Evolutionary conservation across 2,797 vertebrate species (phyloP), one percentile per base, ranked within the genome.

Genomic region (Antennarius maculatus): DNA sequence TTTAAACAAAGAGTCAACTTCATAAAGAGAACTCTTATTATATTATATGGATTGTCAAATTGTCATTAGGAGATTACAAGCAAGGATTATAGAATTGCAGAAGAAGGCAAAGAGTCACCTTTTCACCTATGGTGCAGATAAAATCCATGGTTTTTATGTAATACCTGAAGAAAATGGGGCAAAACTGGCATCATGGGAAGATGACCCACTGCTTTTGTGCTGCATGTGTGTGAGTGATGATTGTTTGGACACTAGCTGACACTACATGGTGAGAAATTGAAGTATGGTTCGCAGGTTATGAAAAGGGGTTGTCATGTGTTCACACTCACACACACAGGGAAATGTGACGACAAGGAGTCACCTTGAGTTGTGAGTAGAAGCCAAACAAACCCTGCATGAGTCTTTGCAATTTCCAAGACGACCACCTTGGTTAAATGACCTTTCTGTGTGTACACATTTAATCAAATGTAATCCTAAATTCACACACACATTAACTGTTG

Each of bases 341-440:
- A 50, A 77, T 52, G 0, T 1, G 58, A 69, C 55, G 58, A 71
- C 51, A 7, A 13, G 45, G 17, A 61, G 66, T 88, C 73, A 84
- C 80, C 79, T 84, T 84, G 61, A 80, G 43, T 16, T 42, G 16
- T 34, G 61, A 62, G 28, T 13, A 14, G 29, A 15, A 17, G 58
- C 63, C 81, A 71, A 75, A 71, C 70, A 55, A 66, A 57, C 34
- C 27, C 54, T 4, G 17, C 65, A 12, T 0, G 48, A 58, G 59
- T 42, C 61, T 42, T 57, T 16, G 6, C 39, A 0, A 56, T 81
- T 77, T 69, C 78, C 74, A 72, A 10, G 56, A 61, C 5, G 59
- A 81, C 70, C 69, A 52, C 53, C 65, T 37, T 16, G 46, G 31
- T 56, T n/a, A 29, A 43, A 62, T 63, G 51, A 69, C 75, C 75